Evolutionary conservation across 2,113 vertebrate genomes (phyloP).

Genomic region (Calyptommatus sinebrachiatus): DNA sequence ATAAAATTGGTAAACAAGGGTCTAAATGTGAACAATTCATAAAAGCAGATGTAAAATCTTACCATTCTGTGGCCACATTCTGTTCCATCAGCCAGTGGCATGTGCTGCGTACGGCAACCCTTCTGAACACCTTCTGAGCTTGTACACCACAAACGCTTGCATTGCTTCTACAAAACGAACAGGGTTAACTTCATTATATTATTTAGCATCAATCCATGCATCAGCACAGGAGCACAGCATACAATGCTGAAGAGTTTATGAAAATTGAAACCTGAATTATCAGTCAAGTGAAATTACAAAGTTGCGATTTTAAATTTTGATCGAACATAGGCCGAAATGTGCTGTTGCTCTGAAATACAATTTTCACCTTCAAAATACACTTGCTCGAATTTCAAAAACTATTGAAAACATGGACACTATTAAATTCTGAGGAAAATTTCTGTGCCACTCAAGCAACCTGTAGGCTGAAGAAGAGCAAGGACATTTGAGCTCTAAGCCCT

Average conservation of each 20-base stretch:
- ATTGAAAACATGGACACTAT: background rate
- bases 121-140: conserved; percentile 88
- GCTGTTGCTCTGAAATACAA: background rate
- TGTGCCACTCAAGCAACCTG: no score
- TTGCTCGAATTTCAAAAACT: background rate
- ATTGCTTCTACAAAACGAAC: conserved; percentile 82
- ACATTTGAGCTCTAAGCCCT: no score
- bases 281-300: background rate
- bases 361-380: background rate
- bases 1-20: background rate
- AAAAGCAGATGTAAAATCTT: conserved; percentile 52
- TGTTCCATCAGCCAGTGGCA: conserved; percentile 94
- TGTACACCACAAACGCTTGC: conserved; percentile 93
- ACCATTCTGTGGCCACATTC: conserved; percentile 92
- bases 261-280: background rate
- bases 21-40: background rate
- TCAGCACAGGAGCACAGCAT: background rate
- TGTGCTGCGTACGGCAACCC: conserved; percentile 95
- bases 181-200: background rate
- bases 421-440: background rate
- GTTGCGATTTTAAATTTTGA: background rate
- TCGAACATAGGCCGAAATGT: background rate
- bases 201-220: background rate
- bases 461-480: no score
- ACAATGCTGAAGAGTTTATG: background rate